Evolutionary conservation across 2,113 vertebrate genomes (phyloP).

Genomic region (Grantiella picta): DNA sequence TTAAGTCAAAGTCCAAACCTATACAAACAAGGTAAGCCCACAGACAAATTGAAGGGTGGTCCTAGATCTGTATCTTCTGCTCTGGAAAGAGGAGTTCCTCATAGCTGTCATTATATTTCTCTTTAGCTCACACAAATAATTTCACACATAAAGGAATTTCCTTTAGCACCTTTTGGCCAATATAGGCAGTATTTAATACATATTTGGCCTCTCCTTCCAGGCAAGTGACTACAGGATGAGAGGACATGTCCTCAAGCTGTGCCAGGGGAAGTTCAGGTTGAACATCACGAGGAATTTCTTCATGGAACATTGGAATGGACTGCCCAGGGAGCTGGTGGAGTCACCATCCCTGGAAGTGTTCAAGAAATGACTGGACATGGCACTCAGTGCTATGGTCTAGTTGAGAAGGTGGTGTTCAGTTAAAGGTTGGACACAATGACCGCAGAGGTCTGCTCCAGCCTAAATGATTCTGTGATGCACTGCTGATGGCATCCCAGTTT

Average conservation of each 20-base stretch:
- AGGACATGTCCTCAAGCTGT: background rate
- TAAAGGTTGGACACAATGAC: background rate
- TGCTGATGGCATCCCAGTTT: background rate
- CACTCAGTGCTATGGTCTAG: background rate
- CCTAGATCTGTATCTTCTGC: background rate
- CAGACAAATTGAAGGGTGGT: background rate
- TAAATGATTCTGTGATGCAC: background rate
- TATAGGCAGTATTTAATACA: background rate
- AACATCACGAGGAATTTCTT: background rate
- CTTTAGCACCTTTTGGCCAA: background rate
- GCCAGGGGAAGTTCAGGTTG: background rate
- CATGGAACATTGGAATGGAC: background rate
- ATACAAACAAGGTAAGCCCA: background rate
- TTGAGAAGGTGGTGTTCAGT: background rate
- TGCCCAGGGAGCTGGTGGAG: background rate
- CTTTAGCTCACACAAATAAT: background rate
- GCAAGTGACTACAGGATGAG: background rate
- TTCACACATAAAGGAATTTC: background rate
- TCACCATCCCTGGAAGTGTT: background rate
- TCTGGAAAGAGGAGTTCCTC: background rate
- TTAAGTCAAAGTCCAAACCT: background rate
- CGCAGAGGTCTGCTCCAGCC: background rate
- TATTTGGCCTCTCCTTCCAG: background rate
- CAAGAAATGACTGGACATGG: background rate
- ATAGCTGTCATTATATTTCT: background rate